Conservation (phyloP, 2,888 invertebrate genomes). For the Nymphalis c-album region DNA sequence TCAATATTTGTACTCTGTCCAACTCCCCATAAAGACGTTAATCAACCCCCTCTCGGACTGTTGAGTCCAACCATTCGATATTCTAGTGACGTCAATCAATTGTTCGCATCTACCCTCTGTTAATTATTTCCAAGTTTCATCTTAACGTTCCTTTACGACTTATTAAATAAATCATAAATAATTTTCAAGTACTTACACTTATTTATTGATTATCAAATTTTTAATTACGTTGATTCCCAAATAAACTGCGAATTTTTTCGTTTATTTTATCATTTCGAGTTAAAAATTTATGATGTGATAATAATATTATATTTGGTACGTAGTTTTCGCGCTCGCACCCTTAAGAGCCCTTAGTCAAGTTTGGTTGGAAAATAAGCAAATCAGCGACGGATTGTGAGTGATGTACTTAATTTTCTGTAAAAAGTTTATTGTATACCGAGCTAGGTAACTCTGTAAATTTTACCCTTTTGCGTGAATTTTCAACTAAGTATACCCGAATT, state of each 20-base stretch:
- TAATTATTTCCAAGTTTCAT: too few relatives aligned
- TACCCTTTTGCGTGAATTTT: slow-evolving; percentile 1
- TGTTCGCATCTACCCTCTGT: too few relatives aligned
- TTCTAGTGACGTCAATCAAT: too few relatives aligned
- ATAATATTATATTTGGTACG: slow-evolving; percentile 31
- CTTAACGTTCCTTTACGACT: too few relatives aligned
- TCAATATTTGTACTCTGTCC: too few relatives aligned
- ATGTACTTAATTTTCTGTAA: slow-evolving; percentile 42
- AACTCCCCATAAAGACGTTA: too few relatives aligned
- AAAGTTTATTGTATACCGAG: slow-evolving; percentile 35
- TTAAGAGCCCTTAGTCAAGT: slow-evolving; percentile 48
- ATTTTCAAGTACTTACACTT: too few relatives aligned
- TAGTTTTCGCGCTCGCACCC: slow-evolving; percentile 39
- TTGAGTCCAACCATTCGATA: too few relatives aligned
- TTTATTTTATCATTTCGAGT: not conserved
- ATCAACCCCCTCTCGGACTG: too few relatives aligned
- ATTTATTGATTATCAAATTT: too few relatives aligned
- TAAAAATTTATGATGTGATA: not conserved
- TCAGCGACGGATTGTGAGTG: slow-evolving; percentile 42
- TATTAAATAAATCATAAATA: too few relatives aligned
- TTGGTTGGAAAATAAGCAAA: slow-evolving; percentile 57
- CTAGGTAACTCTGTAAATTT: slow-evolving; percentile 29
- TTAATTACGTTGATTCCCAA: too few relatives aligned
- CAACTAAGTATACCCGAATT: not conserved
- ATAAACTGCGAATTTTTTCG: not conserved